Evolutionary conservation across 1,140 invertebrate species (phyloP), one percentile per base, ranked within the genome.

Genomic region (Drosophila sproati): DNA sequence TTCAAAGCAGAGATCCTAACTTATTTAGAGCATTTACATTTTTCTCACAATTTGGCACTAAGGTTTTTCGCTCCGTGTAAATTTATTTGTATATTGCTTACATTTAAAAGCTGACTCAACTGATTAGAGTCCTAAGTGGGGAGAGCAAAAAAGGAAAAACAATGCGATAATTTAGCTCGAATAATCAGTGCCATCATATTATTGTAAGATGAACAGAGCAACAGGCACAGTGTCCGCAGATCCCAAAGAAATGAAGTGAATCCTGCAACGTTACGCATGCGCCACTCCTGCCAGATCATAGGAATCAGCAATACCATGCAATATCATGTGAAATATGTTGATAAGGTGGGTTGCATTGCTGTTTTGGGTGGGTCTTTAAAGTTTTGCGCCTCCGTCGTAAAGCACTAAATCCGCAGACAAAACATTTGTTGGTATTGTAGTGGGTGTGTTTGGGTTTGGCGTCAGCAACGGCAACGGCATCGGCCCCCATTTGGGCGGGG

Each of bases 321-420:
- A 29, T 34, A 35, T 43, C 50, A 71, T 69, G 56, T 61, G 56
- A 54, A 31, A 35, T 35, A 35, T 2, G 10, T 8, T 10, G 4
- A 54, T 35, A 35, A 12, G 55, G 37, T 37, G 57, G 54, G 52
- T 6, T 64, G 68, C 43, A n/a, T 51, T 60, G 51, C 60, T 74
- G 64, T 78, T 70, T 51, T 59, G 20, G 35, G 50, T 57, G 43
- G 43, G 51, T 54, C 29, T 80, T 73, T 76, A 39, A 82, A 87
- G 82, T 82, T 78, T 20, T 79, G 76, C 61, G 70, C 76, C 72
- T 72, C 57, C 62, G 51, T 88, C 83, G 70, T 89, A 88, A 88
- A 88, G 85, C 83, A 83, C 80, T 83, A 89, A 88, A 78, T 80
- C 85, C 83, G 67, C 69, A 78, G 85, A 88, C 83, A 88, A 88